Evolutionary conservation across 1,140 invertebrate genomes (phyloP).

Genomic region (Zeugodacus cucurbitae): DNA sequence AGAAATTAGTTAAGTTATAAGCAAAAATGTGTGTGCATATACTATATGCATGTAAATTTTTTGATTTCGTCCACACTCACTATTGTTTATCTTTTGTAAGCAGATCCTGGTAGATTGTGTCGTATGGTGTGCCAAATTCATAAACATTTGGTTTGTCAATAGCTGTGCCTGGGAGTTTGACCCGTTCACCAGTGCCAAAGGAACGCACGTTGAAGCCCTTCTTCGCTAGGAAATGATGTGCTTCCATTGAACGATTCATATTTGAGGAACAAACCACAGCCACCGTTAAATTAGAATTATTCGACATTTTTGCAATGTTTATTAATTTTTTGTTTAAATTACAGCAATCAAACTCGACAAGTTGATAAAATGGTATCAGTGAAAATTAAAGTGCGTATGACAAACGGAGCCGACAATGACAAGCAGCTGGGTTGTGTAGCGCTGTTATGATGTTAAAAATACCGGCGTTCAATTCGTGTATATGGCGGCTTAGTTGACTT

Average conservation of each 20-base stretch:
- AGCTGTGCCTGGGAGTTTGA: conserved; percentile 95
- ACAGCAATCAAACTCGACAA: neutral
- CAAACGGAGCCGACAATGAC: neutral
- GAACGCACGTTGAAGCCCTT: conserved; percentile 95
- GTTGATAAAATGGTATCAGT: neutral
- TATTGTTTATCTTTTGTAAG: conserved; percentile 87
- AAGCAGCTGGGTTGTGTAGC: neutral
- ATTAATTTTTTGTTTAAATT: conserved; percentile 3
- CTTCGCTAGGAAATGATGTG: conserved; percentile 95
- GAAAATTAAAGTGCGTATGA: neutral
- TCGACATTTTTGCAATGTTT: conserved; percentile 42
- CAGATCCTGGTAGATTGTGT: conserved; percentile 97
- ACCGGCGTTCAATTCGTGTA: neutral
- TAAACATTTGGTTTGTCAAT: conserved; percentile 97
- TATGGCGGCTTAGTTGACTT: neutral
- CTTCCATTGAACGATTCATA: conserved; percentile 99
- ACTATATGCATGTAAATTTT: neutral
- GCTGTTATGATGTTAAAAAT: neutral
- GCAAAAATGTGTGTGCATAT: neutral
- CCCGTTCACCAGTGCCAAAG: conserved; percentile 97
- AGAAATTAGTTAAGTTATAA: neutral
- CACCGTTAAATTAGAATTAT: conserved; percentile 75
- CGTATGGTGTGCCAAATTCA: conserved; percentile 96
- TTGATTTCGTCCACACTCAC: conserved; percentile 68
- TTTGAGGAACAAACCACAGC: conserved; percentile 99